A percentile compares a stretch with the other conserved stretches of the same genome.
Evolutionary conservation across 2,797 vertebrate genomes (phyloP).

Genomic region (Protosalanx chinensis): DNA sequence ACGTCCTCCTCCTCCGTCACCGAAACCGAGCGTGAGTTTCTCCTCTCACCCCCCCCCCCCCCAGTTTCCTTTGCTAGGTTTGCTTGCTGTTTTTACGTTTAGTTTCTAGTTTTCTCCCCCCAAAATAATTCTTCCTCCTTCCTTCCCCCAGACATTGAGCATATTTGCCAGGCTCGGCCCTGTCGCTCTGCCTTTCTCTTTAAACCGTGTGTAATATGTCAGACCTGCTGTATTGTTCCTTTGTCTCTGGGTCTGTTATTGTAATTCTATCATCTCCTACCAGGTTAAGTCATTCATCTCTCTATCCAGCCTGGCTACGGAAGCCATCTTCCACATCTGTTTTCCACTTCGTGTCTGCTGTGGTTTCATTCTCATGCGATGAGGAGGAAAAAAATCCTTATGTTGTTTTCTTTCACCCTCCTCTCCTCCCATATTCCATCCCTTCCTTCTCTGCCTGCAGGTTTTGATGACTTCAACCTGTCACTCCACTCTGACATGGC

Average conservation of each 20-base stretch:
- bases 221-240: background rate
- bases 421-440: slow-evolving; percentile 2
- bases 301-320: slow-evolving; percentile 12
- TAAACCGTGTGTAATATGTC: too few relatives aligned
- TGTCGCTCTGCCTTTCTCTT: too few relatives aligned
- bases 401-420: slow-evolving; percentile 26
- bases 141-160: too few relatives aligned
- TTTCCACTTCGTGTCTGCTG: slow-evolving; percentile 28
- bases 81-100: background rate
- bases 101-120: too few relatives aligned
- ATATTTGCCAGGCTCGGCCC: too few relatives aligned
- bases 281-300: slow-evolving; percentile 7
- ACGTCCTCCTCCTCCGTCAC: slow-evolving; percentile 87
- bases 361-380: slow-evolving; percentile 29
- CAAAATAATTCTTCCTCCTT: too few relatives aligned
- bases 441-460: slow-evolving; percentile 46
- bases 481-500: slow-evolving; percentile 93
- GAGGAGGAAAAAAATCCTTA: background rate
- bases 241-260: slow-evolving; percentile 8
- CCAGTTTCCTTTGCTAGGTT: background rate
- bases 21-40: slow-evolving; percentile 76
- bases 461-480: slow-evolving; percentile 85
- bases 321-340: slow-evolving; percentile 44
- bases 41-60: background rate
- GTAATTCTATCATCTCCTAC: slow-evolving; percentile 9